Evolutionary conservation across 2,113 vertebrate species (phyloP).

Genomic region (Galbula dea): DNA sequence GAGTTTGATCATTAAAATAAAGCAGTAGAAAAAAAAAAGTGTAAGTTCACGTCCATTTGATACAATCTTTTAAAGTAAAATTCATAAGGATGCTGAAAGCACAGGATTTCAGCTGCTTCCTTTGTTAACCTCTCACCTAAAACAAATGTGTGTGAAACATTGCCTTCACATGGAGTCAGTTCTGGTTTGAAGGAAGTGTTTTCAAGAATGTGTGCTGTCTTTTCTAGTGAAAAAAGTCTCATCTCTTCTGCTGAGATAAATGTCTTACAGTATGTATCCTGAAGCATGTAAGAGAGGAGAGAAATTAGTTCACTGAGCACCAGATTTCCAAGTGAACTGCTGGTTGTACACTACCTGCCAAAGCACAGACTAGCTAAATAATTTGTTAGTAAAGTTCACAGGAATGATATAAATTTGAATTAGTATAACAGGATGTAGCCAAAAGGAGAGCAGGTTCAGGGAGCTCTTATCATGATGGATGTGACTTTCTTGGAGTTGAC

Average conservation of each 20-base stretch:
- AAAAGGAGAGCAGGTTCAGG: background rate
- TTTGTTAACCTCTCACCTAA: background rate
- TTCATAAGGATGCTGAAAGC: background rate
- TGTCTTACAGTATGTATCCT: background rate
- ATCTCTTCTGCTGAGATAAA: conserved; percentile 3
- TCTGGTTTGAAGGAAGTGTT: conserved; percentile 40
- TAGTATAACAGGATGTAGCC: background rate
- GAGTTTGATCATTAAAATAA: background rate
- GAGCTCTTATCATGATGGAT: conserved; percentile 14
- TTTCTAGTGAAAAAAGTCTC: conserved; percentile 5
- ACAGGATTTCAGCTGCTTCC: background rate
- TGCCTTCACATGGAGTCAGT: background rate
- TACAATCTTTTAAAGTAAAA: background rate
- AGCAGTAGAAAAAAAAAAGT: background rate
- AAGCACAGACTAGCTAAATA: background rate
- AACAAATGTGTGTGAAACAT: background rate
- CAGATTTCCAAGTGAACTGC: background rate
- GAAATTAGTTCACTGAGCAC: background rate
- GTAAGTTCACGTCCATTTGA: background rate
- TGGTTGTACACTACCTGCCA: background rate
- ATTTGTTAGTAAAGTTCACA: background rate
- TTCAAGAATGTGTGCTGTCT: background rate
- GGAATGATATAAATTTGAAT: background rate
- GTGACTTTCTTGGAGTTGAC: background rate
- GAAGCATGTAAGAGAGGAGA: background rate